Conservation (phyloP, 1,140 invertebrate species). For the Magallana ariakensis region DNA sequence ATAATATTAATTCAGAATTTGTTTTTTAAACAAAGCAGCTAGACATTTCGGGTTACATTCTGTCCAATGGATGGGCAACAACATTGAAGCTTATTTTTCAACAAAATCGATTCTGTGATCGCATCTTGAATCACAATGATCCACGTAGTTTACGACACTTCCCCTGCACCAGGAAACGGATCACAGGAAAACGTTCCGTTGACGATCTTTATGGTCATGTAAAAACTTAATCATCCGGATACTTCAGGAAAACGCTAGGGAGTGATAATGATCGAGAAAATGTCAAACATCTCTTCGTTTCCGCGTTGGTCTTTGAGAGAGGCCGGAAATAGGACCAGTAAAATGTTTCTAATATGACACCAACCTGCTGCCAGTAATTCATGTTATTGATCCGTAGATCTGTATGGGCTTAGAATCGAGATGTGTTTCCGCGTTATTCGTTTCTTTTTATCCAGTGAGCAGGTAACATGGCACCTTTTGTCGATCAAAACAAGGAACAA, state of each 20-base stretch:
- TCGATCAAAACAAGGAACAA: background rate
- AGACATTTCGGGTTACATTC: background rate
- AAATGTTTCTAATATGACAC: conserved; percentile 26
- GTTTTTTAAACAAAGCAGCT: background rate
- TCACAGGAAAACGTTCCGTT: conserved; percentile 20
- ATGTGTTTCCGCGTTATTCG: conserved; percentile 16
- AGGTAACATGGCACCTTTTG: background rate
- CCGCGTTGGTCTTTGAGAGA: conserved; percentile 30
- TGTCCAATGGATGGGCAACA: background rate
- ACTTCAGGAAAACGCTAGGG: conserved; percentile 29
- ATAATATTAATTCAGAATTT: too few relatives aligned
- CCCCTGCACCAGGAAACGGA: conserved; percentile 18
- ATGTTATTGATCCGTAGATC: background rate
- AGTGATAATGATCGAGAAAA: conserved; percentile 36
- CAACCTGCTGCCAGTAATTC: conserved; percentile 9
- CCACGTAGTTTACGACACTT: background rate
- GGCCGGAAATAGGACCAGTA: background rate
- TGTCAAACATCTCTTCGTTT: conserved; percentile 31
- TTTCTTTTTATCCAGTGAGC: background rate
- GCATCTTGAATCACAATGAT: conserved; percentile 11
- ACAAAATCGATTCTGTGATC: background rate
- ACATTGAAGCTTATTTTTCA: background rate
- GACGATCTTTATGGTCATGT: conserved; percentile 29
- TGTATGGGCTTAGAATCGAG: background rate
- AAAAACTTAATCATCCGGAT: conserved; percentile 36